These are phyloP conservation scores for Chromoteleia sp. DNA, from an alignment of 2,888 invertebrate genomes.

Conservation along the genomic window DNA sequence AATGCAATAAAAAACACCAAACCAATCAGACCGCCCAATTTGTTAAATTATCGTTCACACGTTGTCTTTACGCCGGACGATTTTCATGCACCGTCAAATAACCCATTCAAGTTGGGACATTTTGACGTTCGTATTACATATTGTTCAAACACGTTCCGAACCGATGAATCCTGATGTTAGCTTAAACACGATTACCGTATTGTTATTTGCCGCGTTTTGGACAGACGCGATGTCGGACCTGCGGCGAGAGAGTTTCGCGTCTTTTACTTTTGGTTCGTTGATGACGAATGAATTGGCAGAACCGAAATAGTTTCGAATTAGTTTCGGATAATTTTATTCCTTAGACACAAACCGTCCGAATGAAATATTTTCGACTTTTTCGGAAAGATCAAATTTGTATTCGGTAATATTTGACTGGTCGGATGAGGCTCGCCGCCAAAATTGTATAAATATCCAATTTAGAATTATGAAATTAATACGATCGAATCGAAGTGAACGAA, in stretches of 20 bases:
- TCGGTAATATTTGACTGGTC: too few relatives aligned
- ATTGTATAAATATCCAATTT: too few relatives aligned
- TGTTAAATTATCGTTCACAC: conserved; percentile 31
- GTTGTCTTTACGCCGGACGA: conserved; percentile 12
- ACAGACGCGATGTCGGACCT: not conserved
- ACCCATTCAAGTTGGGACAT: conserved; percentile 15
- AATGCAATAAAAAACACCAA: not conserved
- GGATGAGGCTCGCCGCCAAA: too few relatives aligned
- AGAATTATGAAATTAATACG: too few relatives aligned
- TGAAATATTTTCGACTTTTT: too few relatives aligned
- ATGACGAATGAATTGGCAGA: too few relatives aligned
- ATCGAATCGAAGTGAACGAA: too few relatives aligned
- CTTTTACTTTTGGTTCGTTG: conserved; percentile 1
- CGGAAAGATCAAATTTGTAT: too few relatives aligned
- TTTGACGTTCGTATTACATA: conserved; percentile 30
- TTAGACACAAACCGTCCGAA: too few relatives aligned
- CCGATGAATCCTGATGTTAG: conserved; percentile 31
- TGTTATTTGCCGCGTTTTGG: conserved; percentile 23
- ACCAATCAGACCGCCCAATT: conserved; percentile 1
- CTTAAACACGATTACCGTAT: conserved; percentile 20
- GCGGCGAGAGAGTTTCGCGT: not conserved
- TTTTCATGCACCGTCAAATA: conserved; percentile 9
- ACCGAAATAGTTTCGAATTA: too few relatives aligned
- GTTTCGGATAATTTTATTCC: too few relatives aligned
- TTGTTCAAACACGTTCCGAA: conserved; percentile 23